Evolutionary conservation across 2,888 invertebrate genomes (phyloP), one percentile per base, ranked within the genome.

Genomic region (Sphaerophoria rueppellii): DNA sequence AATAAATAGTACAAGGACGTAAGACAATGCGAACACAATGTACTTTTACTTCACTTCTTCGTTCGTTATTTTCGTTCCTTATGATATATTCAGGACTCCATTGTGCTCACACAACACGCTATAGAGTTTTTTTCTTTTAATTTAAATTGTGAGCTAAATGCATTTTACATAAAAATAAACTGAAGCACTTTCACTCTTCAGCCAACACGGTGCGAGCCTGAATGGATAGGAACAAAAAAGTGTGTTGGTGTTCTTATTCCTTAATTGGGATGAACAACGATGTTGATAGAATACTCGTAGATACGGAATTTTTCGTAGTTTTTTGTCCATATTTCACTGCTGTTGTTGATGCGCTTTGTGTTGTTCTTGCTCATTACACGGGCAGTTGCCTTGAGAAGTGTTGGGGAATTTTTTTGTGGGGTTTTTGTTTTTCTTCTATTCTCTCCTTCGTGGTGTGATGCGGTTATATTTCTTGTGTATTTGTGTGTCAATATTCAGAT

Each of bases 141-240:
- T 71, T 71, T 40, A 77, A 71, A 74, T 65, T 35, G n/a, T 74
- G 77, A 71, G 55, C 70, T 77, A 71, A 70, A 77, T 77, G 77
- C 77, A 77, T 77, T 77, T 71, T 57, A 63, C 54, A 67, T 67
- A 67, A 24, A 24, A 67, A 67, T 54, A 67, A 67, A 37, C 48
- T 71, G 40, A 71, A 71, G 71, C 63, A 61, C 55, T 71, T 71
- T 63, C 57, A 57, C 57, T 63, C 67, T 65, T 69, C 52, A 60
- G 54, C 14, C 24, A 40, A 12, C 43, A 43, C 40, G 6, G 12
- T 54, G 61, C 24, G 12, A n/a, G 55, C 32, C 32, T 55, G 54
- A 60, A 46, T 54, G 46, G 40, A 40, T 40, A 24, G 37, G 40
- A 24, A 35, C 5, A 34, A 6, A 58, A 35, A 16, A 43, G 52